Evolutionary conservation across 2,113 vertebrate species (phyloP).

Genomic region (Lepidothrix coronata): DNA sequence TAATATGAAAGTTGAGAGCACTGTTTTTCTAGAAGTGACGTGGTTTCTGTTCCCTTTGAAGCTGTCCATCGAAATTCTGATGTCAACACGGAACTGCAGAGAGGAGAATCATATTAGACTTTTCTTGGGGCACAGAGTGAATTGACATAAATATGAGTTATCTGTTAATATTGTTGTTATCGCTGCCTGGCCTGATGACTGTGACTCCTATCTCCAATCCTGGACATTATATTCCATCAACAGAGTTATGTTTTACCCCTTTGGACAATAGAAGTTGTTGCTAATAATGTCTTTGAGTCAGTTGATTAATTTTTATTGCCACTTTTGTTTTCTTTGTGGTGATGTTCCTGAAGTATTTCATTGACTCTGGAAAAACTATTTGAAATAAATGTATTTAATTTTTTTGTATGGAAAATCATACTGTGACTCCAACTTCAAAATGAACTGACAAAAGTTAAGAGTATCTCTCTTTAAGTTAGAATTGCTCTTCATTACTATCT

Average conservation of each 20-base stretch:
- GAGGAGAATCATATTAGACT: background rate
- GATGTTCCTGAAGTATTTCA: background rate
- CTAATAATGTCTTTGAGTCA: background rate
- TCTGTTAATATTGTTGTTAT: conserved; percentile 40
- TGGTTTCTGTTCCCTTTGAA: conserved; percentile 4
- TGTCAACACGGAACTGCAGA: background rate
- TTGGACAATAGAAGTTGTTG: background rate
- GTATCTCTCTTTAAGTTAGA: background rate
- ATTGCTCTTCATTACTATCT: background rate
- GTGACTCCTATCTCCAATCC: background rate
- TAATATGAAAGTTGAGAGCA: background rate
- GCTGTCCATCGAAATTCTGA: background rate
- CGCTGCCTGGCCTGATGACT: background rate
- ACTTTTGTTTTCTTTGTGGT: background rate
- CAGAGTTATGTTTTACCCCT: background rate
- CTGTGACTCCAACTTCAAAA: background rate
- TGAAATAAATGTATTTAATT: background rate
- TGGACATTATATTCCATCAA: background rate
- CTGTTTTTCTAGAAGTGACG: background rate
- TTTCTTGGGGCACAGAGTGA: background rate
- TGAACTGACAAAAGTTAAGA: background rate
- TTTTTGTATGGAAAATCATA: background rate
- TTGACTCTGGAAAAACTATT: background rate
- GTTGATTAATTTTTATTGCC: background rate
- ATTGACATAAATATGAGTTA: conserved; percentile 50